phyloP scores from a whole-genome alignment of 2,797 vertebrate species.

The Buceros bicornis region DNA sequence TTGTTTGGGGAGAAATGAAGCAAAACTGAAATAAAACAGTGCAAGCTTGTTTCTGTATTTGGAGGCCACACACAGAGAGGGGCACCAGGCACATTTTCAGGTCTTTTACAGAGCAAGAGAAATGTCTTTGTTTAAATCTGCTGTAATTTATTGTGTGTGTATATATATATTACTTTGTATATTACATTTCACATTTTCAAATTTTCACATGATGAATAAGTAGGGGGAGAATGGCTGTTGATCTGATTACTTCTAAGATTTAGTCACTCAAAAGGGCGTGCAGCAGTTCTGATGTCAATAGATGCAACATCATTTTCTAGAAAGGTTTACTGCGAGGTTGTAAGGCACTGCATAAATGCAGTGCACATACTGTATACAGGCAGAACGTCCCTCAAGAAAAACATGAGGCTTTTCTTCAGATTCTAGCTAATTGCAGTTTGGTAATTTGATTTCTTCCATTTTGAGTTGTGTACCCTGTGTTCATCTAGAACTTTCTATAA shows the following conservation, averaged over 20 bases:
- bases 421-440: neutral
- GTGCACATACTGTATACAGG: neutral
- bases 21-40: constrained; percentile 83
- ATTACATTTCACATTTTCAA: constrained; percentile 46
- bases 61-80: constrained; percentile 78
- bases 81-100: constrained; percentile 25
- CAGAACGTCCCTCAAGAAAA: neutral
- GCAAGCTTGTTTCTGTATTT: constrained; percentile 75
- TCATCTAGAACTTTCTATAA: neutral
- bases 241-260: neutral
- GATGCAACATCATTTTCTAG: neutral
- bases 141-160: constrained; percentile 63
- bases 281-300: neutral
- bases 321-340: neutral
- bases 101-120: constrained; percentile 65
- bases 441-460: neutral
- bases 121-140: constrained; percentile 76
- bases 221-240: neutral
- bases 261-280: neutral
- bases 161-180: constrained; percentile 41
- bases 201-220: constrained; percentile 33
- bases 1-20: constrained; percentile 81
- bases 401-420: neutral
- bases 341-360: neutral
- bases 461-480: neutral